phyloP scores from a whole-genome alignment of 2,888 invertebrate species.

The Dynastes grantii region DNA sequence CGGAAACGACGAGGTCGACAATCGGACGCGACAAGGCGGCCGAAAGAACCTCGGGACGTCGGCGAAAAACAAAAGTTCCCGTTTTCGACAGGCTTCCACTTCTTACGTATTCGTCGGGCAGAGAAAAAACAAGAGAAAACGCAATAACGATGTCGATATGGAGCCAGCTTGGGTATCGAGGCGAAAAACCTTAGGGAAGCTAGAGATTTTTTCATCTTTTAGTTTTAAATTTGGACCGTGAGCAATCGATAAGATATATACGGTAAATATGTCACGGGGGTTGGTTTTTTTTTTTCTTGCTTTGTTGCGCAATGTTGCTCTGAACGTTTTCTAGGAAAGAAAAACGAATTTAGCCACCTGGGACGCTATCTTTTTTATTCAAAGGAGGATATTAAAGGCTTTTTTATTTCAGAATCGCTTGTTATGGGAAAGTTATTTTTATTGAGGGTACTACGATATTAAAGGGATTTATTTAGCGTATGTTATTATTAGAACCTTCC shows the following conservation, averaged over 20 bases:
- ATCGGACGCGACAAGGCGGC: slow-evolving; percentile 8
- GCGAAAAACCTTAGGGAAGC: background rate
- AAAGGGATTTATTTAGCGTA: too few species aligned
- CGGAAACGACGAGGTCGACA: slow-evolving; percentile 25
- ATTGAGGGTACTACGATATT: too few species aligned
- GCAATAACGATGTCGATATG: slow-evolving; percentile 31
- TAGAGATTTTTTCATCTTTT: slow-evolving; percentile 20
- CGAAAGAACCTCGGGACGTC: slow-evolving; percentile 3
- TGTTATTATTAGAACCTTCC: too few species aligned
- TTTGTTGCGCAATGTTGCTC: slow-evolving; percentile 6
- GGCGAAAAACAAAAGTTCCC: too few species aligned
- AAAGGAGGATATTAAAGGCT: too few species aligned
- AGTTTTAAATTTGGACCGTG: slow-evolving; percentile 12
- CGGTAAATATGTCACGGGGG: slow-evolving; percentile 8
- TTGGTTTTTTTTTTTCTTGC: background rate
- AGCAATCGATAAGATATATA: slow-evolving; percentile 13
- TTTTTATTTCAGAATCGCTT: too few species aligned
- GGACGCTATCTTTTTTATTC: too few species aligned
- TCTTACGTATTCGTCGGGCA: background rate
- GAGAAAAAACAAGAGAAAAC: background rate
- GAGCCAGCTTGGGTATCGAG: background rate
- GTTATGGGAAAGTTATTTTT: too few species aligned
- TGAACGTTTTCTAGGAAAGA: too few species aligned
- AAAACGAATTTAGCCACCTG: slow-evolving; percentile 4
- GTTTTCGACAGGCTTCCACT: too few species aligned